A percentile compares a stretch with the other conserved stretches of the same genome.
These are phyloP conservation scores for Cryptocephalus primarius DNA, from an alignment of 2,888 invertebrate species.

Conservation along the genomic window DNA sequence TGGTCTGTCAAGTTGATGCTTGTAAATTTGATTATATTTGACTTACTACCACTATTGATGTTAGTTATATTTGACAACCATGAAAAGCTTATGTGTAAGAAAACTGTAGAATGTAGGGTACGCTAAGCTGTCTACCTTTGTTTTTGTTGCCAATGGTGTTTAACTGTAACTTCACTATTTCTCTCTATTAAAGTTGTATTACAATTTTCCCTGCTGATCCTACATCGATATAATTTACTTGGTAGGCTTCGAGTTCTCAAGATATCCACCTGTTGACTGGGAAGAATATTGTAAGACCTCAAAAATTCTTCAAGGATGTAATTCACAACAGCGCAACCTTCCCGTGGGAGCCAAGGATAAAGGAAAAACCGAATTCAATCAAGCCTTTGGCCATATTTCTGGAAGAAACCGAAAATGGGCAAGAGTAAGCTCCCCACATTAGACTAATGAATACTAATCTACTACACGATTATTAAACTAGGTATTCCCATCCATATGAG, in stretches of 20 bases:
- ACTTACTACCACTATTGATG: background rate
- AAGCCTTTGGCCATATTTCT: constrained; percentile 67
- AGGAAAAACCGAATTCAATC: constrained; percentile 77
- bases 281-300: constrained; percentile 69
- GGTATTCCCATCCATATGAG: constrained; percentile 81
- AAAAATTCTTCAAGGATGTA: constrained; percentile 70
- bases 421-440: constrained; percentile 36
- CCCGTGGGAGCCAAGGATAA: constrained; percentile 76
- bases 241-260: background rate
- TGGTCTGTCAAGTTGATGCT: constrained; percentile 8
- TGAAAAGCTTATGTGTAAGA: no score
- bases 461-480: constrained; percentile 26
- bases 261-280: constrained; percentile 51
- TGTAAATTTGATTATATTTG: constrained; percentile 1
- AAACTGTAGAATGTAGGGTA: no score
- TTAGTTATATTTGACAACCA: no score
- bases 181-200: no score
- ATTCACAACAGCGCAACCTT: constrained; percentile 65
- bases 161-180: no score
- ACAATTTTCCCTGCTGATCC: no score
- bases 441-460: background rate
- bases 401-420: constrained; percentile 52
- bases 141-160: no score
- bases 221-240: no score
- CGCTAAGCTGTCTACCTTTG: no score